Conservation (phyloP, 2,888 invertebrate genomes). For the Trichopoda pennipes region DNA sequence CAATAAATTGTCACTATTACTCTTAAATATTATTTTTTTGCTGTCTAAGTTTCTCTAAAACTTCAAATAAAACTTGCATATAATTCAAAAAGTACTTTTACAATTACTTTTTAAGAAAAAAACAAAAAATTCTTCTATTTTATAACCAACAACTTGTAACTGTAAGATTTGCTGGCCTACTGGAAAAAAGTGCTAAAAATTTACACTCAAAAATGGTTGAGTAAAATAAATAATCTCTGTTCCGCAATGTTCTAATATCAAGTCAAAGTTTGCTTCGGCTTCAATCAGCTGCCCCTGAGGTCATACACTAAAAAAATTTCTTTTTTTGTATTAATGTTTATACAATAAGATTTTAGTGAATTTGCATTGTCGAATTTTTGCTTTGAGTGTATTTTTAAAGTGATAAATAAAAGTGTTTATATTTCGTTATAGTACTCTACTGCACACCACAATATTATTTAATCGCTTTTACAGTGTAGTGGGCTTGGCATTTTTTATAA, state of each 20-base stretch:
- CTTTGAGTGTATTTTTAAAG: conserved; percentile 18
- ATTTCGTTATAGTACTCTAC: conserved; percentile 9
- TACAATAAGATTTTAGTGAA: too few species aligned
- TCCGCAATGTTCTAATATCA: too few species aligned
- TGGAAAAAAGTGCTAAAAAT: background rate
- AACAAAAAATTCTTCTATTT: conserved; percentile 31
- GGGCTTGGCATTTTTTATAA: too few species aligned
- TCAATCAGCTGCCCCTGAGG: too few species aligned
- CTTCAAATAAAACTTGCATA: conserved; percentile 52
- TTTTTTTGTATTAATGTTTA: too few species aligned
- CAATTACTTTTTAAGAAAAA: conserved; percentile 58
- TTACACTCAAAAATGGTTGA: conserved; percentile 15
- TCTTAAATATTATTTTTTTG: conserved; percentile 41
- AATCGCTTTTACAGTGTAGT: too few species aligned
- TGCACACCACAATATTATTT: background rate
- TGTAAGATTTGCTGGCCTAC: conserved; percentile 51
- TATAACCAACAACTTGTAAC: conserved; percentile 53
- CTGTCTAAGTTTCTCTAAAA: conserved; percentile 43
- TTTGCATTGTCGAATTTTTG: background rate
- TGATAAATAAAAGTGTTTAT: conserved; percentile 29
- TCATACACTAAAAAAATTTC: too few species aligned
- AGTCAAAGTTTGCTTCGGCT: too few species aligned
- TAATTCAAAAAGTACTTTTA: conserved; percentile 58
- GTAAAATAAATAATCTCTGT: too few species aligned
- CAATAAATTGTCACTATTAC: conserved; percentile 75